Base-by-base conservation (phyloP, 2,888 invertebrate species). In the Atethmia centrago region DNA sequence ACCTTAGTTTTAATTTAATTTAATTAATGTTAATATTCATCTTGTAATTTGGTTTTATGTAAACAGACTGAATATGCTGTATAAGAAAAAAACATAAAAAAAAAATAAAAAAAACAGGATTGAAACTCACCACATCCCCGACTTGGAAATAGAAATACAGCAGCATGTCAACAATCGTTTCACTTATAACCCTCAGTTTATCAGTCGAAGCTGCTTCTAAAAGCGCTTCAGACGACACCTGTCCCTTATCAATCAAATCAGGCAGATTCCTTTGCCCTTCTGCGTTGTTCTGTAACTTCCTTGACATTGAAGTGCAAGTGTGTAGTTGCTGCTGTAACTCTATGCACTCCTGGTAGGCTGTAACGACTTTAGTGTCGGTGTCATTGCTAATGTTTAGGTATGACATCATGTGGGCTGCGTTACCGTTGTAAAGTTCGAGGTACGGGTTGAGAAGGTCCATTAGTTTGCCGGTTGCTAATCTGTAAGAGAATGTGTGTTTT, bases 281-380 rank as follows among this genome's bases (percentile, higher is more conserved):
- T 1, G 96, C 88, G 0, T 96, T 95, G 10, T 97, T 96, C 91
- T 98, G 98, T 47, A 99, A 95, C 73, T 98, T 97, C 77, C 97
- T 96, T 92, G 98, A 97, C 31, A 98, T 98, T 88, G 97, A 97
- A 68, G 97, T 97, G 55, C 99, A 98, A 0, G 98, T 97, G 93
- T 99, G 99, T 71, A 99, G 94, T 93, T 99, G 99, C 83, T 98
- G 98, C 93, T 99, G 99, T 65, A 99, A 97, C 86, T 98, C 98
- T 87, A 98, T 97, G 90, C 99, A 99, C 94, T 99, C 99, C 97
- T 98, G 92, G 88, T 96, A 95, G 0, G 95, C 95, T 0, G 93
- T 81, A 3, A 94, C 87, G 25, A 96, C 94, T 87, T 96, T 97
- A 1, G 97, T 97, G 73, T 98, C 97, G 1, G 96, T 94, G 40